Conservation (phyloP, 1,140 invertebrate genomes). For the Euura lappo region DNA sequence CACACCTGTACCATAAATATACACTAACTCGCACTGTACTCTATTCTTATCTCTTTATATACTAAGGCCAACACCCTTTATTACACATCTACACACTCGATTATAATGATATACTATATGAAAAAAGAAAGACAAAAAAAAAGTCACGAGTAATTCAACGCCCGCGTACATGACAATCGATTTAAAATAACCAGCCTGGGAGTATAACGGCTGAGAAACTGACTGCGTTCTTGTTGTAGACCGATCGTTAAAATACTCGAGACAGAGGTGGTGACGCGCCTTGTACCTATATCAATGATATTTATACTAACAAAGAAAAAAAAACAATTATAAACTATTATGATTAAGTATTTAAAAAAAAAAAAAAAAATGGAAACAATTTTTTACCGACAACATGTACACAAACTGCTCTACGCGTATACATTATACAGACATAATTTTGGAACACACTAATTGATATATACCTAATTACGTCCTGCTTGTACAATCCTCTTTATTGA, state of each 20-base stretch:
- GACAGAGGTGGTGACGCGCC: background rate
- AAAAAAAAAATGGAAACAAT: too few species aligned
- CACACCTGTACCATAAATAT: slow-evolving; percentile 3
- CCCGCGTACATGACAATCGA: background rate
- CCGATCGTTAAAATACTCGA: background rate
- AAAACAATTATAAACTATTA: too few species aligned
- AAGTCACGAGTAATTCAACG: background rate
- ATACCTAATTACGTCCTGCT: slow-evolving; percentile 3
- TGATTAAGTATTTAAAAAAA: too few species aligned
- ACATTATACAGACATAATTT: too few species aligned
- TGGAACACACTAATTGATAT: too few species aligned
- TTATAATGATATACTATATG: background rate
- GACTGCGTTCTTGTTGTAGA: background rate
- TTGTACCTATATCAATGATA: background rate
- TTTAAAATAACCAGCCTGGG: background rate
- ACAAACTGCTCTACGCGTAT: too few species aligned
- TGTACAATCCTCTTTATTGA: slow-evolving; percentile 2
- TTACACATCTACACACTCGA: background rate
- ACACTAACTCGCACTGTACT: background rate
- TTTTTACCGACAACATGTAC: too few species aligned
- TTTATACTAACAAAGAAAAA: background rate
- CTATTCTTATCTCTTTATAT: background rate
- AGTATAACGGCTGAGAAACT: background rate
- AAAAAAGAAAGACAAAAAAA: background rate
- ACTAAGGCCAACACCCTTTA: background rate